Evolutionary conservation across 2,888 invertebrate species (phyloP).

Genomic region (Hirtodrosophila confusa): DNA sequence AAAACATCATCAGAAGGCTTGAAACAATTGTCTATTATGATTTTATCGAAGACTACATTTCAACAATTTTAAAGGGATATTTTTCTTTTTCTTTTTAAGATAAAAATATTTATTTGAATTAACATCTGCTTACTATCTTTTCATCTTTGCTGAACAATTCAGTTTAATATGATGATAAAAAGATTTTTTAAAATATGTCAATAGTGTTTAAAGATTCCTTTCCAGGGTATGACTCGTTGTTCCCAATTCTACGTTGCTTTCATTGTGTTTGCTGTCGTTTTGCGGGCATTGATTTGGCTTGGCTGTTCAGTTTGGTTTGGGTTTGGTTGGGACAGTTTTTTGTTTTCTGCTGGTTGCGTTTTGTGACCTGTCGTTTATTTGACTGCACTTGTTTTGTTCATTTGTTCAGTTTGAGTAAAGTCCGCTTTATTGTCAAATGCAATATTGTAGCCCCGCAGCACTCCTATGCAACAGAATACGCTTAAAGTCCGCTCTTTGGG

Average conservation of each 20-base stretch:
- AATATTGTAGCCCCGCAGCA: constrained; percentile 17
- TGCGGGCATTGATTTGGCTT: constrained; percentile 65
- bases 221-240: constrained; percentile 18
- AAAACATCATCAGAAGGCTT: too few relatives aligned
- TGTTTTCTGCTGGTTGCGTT: constrained; percentile 39
- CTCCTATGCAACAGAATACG: neutral
- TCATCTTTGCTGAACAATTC: too few relatives aligned
- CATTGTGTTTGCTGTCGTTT: constrained; percentile 44
- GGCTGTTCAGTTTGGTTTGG: constrained; percentile 40
- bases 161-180: too few relatives aligned
- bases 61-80: too few relatives aligned
- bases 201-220: neutral
- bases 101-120: too few relatives aligned
- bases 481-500: neutral
- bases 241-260: constrained; percentile 21
- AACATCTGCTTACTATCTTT: too few relatives aligned
- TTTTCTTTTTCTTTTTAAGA: too few relatives aligned
- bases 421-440: constrained; percentile 54
- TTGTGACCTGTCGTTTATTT: constrained; percentile 36
- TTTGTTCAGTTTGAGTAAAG: constrained; percentile 36
- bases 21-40: too few relatives aligned
- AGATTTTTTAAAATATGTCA: too few relatives aligned
- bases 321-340: constrained; percentile 26
- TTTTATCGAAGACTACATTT: too few relatives aligned
- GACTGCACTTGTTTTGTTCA: constrained; percentile 40